These are phyloP conservation scores for Lordiphosa mommai DNA, from an alignment of 1,140 invertebrate species.

Conservation along the genomic window DNA sequence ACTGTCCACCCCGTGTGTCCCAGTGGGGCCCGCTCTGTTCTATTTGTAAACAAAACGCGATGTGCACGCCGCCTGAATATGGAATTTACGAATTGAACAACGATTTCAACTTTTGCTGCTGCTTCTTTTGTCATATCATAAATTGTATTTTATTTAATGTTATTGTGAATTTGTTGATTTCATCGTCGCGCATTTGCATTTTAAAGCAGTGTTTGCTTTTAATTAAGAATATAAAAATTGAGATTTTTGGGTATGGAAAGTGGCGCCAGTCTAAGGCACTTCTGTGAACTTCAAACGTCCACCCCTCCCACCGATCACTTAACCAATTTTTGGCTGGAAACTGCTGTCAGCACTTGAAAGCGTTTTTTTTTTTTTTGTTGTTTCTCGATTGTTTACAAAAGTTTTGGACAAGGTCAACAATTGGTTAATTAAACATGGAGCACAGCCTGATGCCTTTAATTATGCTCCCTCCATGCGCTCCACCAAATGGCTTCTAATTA, in stretches of 20 bases:
- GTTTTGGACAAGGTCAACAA: constrained; percentile 49
- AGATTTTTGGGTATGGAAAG: constrained; percentile 1
- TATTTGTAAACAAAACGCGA: constrained; percentile 64
- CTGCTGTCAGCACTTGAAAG: constrained; percentile 18
- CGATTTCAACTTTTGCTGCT: constrained; percentile 42
- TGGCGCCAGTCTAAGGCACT: constrained; percentile 19
- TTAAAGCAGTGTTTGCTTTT: constrained; percentile 40
- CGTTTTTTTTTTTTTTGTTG: constrained; percentile 2
- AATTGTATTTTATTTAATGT: constrained; percentile 38
- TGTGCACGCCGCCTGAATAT: constrained; percentile 52
- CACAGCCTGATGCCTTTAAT: constrained; percentile 33
- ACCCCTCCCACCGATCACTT: no score
- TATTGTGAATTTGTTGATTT: constrained; percentile 12
- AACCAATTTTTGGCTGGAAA: no score
- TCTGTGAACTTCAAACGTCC: no score
- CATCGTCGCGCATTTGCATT: constrained; percentile 44
- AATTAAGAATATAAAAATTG: constrained; percentile 42
- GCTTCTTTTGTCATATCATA: constrained; percentile 25
- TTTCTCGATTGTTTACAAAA: constrained; percentile 45
- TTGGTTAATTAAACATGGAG: constrained; percentile 46
- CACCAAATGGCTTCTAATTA: constrained; percentile 36
- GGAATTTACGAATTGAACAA: constrained; percentile 36
- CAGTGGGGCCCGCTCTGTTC: neutral
- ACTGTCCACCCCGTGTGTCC: constrained; percentile 12
- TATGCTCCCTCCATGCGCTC: constrained; percentile 19